A percentile compares a stretch with the other conserved stretches of the same genome.
phyloP scores from a whole-genome alignment of 2,113 vertebrate genomes.

The Calyptomena viridis region DNA sequence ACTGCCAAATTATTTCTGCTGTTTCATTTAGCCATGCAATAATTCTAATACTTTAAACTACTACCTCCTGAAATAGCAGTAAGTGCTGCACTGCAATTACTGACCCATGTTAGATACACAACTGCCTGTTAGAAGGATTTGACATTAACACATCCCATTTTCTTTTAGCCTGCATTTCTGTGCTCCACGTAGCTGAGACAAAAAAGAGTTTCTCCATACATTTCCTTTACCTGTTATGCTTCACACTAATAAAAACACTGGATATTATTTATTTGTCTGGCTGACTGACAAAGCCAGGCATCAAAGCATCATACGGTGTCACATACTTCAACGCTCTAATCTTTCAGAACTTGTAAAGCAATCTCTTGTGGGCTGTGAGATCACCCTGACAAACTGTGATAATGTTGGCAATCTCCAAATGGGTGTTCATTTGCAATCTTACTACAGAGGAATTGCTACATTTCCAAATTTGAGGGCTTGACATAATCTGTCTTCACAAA shows the following conservation, averaged over 20 bases:
- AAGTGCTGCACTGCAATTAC: neutral
- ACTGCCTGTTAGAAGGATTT: neutral
- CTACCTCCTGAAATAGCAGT: neutral
- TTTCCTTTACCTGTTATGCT: constrained; percentile 48
- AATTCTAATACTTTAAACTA: neutral
- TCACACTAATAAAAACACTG: constrained; percentile 34
- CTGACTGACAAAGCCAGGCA: constrained; percentile 55
- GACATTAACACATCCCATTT: neutral
- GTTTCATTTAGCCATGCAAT: neutral
- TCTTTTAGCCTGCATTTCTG: neutral
- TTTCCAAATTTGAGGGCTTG: constrained; percentile 59
- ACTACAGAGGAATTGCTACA: constrained; percentile 42
- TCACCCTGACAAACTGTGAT: constrained; percentile 69
- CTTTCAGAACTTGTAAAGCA: constrained; percentile 63
- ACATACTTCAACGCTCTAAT: constrained; percentile 63
- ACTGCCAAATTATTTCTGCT: neutral
- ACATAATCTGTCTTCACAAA: constrained; percentile 54
- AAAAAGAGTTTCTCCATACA: neutral
- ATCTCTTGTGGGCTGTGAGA: constrained; percentile 60
- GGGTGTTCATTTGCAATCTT: constrained; percentile 67
- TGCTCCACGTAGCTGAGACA: neutral
- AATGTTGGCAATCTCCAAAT: constrained; percentile 62
- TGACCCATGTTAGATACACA: neutral
- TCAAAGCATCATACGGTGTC: constrained; percentile 58
- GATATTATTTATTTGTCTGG: constrained; percentile 59